Base-by-base conservation (phyloP, 2,888 invertebrate genomes). In the Orthosia cruda region DNA sequence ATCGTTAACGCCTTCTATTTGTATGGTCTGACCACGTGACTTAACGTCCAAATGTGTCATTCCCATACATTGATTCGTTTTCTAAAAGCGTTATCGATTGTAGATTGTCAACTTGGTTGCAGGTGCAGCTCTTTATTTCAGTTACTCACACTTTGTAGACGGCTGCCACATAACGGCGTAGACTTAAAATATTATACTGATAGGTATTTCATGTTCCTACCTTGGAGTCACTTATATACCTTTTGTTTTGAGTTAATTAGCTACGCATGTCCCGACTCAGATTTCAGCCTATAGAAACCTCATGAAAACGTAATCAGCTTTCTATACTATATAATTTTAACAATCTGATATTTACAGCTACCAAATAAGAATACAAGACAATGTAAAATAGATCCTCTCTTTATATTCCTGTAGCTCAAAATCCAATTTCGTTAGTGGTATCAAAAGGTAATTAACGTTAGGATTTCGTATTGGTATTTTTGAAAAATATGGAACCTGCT, bases 401-500 rank as follows among this genome's bases (percentile, higher is more conserved):
- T 2, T n/a, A 20, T n/a, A 16, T 7, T 9, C 2, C 50, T 66
- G 12, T 52, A 55, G 59, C 16, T 69, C 32, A 71, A 85, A 75
- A 68, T 82, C 59, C 20, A 65, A 71, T 75, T 59, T 58, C 70
- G 66, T 64, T 58, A 45, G 16, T 62, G 59, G 26, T 32, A 72
- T 80, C 72, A 73, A 64, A 81, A 78, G 18, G 58, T 72, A 64
- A 69, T 77, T 74, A 69, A 71, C 58, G 73, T 70, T 76, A 77
- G 72, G 65, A 72, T 73, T 80, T 72, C 59, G 59, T 54, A 68
- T 76, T 66, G 74, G 84, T 90, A 81, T 83, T 85, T 88, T 85
- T 84, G 89, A 91, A 92, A 92, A 93, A 93, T 93, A 92, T 91
- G 89, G 91, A 91, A 91, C 92, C 89, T 92, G 91, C 93, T 92